Conservation (phyloP, 2,888 invertebrate genomes). For the Buathra laborator region DNA sequence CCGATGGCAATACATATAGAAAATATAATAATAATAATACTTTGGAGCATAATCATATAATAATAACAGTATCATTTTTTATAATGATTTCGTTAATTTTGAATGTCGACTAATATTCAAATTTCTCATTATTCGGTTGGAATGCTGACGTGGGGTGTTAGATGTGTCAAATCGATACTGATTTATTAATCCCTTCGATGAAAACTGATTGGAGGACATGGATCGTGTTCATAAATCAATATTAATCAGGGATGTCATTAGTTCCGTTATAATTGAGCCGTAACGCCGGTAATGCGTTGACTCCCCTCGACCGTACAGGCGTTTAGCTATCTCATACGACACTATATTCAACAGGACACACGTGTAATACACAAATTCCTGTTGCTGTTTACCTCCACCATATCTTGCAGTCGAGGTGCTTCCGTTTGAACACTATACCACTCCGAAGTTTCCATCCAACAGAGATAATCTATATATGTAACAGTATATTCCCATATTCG, state of each 20-base stretch:
- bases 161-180: background rate
- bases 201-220: background rate
- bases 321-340: background rate
- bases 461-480: background rate
- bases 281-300: constrained; percentile 22
- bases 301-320: background rate
- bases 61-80: no score
- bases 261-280: constrained; percentile 18
- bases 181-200: background rate
- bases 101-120: background rate
- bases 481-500: background rate
- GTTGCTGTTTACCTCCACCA: background rate
- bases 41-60: no score
- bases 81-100: background rate
- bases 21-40: background rate
- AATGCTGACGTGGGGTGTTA: background rate
- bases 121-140: background rate
- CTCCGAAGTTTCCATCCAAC: background rate
- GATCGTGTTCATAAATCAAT: constrained; percentile 13
- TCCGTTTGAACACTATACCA: background rate
- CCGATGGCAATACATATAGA: background rate
- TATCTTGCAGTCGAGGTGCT: background rate
- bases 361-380: constrained; percentile 31
- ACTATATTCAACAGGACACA: constrained; percentile 18
- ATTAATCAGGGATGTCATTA: constrained; percentile 18